Evolutionary conservation across 2,888 invertebrate species (phyloP).

Genomic region (Agrotis exclamationis): DNA sequence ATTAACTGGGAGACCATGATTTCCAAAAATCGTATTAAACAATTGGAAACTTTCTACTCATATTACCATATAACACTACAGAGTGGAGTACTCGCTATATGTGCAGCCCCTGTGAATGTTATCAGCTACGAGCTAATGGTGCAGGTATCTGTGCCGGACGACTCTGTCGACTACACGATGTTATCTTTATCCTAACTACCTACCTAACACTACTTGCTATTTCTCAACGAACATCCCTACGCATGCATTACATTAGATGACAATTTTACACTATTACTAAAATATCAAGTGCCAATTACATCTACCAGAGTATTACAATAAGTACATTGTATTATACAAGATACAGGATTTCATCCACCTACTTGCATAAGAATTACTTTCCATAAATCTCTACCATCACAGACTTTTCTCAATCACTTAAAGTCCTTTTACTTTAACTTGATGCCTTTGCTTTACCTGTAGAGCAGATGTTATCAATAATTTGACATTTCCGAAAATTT

Average conservation of each 20-base stretch:
- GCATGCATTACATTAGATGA: slow-evolving; percentile 44
- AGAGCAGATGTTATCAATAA: slow-evolving; percentile 57
- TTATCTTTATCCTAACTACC: slow-evolving; percentile 30
- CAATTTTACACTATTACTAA: slow-evolving; percentile 41
- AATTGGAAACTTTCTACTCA: slow-evolving; percentile 41
- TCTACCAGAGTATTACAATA: slow-evolving; percentile 34
- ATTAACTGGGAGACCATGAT: slow-evolving; percentile 57
- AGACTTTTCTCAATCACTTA: slow-evolving; percentile 61
- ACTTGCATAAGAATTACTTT: slow-evolving; percentile 42
- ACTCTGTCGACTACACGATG: slow-evolving; percentile 8
- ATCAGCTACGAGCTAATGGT: slow-evolving; percentile 14
- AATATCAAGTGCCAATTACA: slow-evolving; percentile 38
- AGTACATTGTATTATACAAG: slow-evolving; percentile 27
- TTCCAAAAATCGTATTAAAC: slow-evolving; percentile 48
- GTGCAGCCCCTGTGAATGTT: slow-evolving; percentile 18
- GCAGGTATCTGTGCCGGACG: background rate
- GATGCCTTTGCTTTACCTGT: slow-evolving; percentile 55
- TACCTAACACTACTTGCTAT: slow-evolving; percentile 49
- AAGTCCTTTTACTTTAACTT: slow-evolving; percentile 55
- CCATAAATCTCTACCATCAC: slow-evolving; percentile 59
- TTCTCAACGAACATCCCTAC: slow-evolving; percentile 42
- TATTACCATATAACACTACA: slow-evolving; percentile 39
- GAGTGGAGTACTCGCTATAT: slow-evolving; percentile 32
- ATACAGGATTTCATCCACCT: slow-evolving; percentile 56
- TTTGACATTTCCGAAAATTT: slow-evolving; percentile 28